A percentile compares a stretch with the other conserved stretches of the same genome.
phyloP scores from a whole-genome alignment of 2,888 invertebrate genomes.

The Tachina grossa region DNA sequence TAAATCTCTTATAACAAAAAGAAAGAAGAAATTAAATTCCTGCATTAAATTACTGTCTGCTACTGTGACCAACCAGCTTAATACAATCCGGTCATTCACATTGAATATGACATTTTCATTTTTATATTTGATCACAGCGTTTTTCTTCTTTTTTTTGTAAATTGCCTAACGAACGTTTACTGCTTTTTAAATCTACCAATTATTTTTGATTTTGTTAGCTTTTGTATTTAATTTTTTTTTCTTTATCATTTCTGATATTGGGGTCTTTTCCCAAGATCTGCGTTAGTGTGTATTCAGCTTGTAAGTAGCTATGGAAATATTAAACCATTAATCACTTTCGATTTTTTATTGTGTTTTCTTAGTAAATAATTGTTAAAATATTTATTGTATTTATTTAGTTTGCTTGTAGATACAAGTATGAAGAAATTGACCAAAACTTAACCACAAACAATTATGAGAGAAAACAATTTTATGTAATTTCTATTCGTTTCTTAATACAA shows the following conservation, averaged over 20 bases:
- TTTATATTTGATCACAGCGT: background rate
- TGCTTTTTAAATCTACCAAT: constrained; percentile 3
- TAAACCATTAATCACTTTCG: constrained; percentile 37
- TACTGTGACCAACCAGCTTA: background rate
- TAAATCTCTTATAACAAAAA: background rate
- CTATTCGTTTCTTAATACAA: background rate
- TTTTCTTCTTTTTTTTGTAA: background rate
- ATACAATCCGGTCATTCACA: constrained; percentile 19
- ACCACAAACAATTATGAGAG: background rate
- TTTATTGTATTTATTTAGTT: constrained; percentile 7
- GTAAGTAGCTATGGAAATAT: background rate
- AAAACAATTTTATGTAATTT: constrained; percentile 28
- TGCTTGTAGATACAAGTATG: background rate
- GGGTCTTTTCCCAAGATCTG: background rate
- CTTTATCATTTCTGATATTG: background rate
- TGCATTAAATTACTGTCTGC: background rate
- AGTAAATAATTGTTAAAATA: background rate
- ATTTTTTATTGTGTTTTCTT: constrained; percentile 1
- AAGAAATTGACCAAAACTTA: constrained; percentile 4
- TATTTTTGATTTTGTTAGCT: constrained; percentile 19
- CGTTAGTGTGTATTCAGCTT: background rate
- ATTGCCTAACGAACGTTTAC: background rate
- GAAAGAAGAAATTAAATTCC: background rate
- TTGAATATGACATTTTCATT: background rate
- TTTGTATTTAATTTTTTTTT: background rate